Conservation (phyloP, 2,888 invertebrate genomes). For the Drosophila cracens region DNA sequence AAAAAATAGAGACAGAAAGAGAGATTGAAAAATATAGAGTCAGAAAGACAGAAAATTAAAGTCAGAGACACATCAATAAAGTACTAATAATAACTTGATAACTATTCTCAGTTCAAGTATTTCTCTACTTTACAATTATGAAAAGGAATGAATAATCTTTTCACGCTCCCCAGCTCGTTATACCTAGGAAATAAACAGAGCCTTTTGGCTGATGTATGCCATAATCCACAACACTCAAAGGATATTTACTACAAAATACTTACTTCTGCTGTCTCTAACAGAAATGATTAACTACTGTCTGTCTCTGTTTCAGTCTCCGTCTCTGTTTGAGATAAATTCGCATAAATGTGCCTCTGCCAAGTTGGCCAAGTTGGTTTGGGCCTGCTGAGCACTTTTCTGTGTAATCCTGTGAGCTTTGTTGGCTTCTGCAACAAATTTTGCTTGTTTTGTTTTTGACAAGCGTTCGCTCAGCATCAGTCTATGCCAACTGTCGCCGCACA, state of each 20-base stretch:
- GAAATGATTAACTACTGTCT: constrained; percentile 65
- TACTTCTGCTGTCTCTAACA: not conserved
- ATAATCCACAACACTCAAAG: not conserved
- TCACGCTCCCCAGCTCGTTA: not conserved
- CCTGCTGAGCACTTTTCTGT: constrained; percentile 70
- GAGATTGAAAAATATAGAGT: not conserved
- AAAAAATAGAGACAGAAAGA: too few relatives aligned
- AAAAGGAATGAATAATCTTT: not conserved
- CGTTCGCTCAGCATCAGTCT: constrained; percentile 35
- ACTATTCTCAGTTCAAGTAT: not conserved
- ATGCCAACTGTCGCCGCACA: constrained; percentile 63
- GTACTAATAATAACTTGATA: not conserved
- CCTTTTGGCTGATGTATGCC: not conserved
- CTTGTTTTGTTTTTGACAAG: constrained; percentile 48
- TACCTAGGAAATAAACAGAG: not conserved
- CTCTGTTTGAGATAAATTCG: constrained; percentile 27
- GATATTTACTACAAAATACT: constrained; percentile 9
- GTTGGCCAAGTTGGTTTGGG: constrained; percentile 48
- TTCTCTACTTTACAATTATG: not conserved
- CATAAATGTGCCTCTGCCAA: constrained; percentile 38
- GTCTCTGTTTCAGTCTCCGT: not conserved
- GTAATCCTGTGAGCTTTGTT: constrained; percentile 73
- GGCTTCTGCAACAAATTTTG: constrained; percentile 64
- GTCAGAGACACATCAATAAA: not conserved
- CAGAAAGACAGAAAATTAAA: too few relatives aligned